These are phyloP conservation scores for Empidonax alnorum DNA, from an alignment of 2,113 vertebrate genomes.

Conservation along the genomic window DNA sequence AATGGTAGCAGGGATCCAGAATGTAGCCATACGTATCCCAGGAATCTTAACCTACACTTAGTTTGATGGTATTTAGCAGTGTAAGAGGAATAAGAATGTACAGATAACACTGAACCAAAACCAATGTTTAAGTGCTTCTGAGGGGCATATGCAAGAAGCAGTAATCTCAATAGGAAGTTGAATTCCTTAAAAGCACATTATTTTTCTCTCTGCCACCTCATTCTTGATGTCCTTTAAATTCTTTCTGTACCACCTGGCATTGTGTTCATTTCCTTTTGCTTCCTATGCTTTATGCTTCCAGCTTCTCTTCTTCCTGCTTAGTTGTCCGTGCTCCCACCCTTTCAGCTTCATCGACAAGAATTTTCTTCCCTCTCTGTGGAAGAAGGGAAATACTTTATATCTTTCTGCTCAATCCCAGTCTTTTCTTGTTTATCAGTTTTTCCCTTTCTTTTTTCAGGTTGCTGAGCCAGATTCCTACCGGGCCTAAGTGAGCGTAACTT, in stretches of 20 bases:
- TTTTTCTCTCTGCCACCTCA: neutral
- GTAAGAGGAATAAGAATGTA: neutral
- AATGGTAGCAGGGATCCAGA: neutral
- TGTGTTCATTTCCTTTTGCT: neutral
- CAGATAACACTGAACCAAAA: neutral
- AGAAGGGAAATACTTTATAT: neutral
- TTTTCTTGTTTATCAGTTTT: conserved; percentile 36
- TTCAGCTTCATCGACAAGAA: neutral
- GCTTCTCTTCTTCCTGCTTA: neutral
- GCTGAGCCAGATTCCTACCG: conserved; percentile 25
- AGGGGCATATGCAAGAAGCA: neutral
- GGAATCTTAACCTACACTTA: neutral
- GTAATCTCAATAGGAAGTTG: neutral
- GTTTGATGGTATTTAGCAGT: neutral
- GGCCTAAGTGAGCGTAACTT: conserved; percentile 62
- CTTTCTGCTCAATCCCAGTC: neutral
- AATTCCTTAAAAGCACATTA: neutral
- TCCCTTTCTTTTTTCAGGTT: conserved; percentile 54
- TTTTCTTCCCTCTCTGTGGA: neutral
- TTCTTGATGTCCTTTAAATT: neutral
- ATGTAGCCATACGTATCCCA: neutral
- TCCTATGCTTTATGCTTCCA: neutral
- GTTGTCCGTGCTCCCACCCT: neutral
- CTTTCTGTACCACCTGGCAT: neutral
- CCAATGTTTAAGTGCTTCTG: neutral